phyloP scores from a whole-genome alignment of 2,888 invertebrate genomes.

The Ryuthela nishihirai region DNA sequence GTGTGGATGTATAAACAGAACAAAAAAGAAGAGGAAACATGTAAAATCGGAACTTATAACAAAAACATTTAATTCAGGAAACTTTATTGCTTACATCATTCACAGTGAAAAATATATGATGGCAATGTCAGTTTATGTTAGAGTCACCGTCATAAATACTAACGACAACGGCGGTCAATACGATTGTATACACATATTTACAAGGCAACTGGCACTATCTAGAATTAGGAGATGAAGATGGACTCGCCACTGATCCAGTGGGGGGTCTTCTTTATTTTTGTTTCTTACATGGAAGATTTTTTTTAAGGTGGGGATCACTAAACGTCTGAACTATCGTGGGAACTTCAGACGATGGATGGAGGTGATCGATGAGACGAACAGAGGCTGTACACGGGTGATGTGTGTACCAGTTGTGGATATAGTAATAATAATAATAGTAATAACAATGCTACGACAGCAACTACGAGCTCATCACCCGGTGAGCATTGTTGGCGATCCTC shows the following conservation, averaged over 20 bases:
- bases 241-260: too few relatives aligned
- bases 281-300: too few relatives aligned
- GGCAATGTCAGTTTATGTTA: slow-evolving; percentile 36
- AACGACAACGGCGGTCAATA: slow-evolving; percentile 32
- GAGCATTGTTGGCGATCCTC: neutral
- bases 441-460: neutral
- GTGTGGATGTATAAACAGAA: too few relatives aligned
- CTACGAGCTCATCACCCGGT: neutral
- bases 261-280: too few relatives aligned
- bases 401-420: too few relatives aligned
- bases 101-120: slow-evolving; percentile 41
- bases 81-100: slow-evolving; percentile 41
- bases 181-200: slow-evolving; percentile 36
- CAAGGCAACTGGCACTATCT: slow-evolving; percentile 35
- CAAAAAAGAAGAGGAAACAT: too few relatives aligned
- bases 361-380: too few relatives aligned
- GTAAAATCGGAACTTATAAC: slow-evolving; percentile 23
- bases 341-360: too few relatives aligned
- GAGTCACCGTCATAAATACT: slow-evolving; percentile 37
- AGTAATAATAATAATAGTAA: too few relatives aligned
- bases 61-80: slow-evolving; percentile 39
- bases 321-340: too few relatives aligned
- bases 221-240: slow-evolving; percentile 14
- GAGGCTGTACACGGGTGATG: too few relatives aligned
- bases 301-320: too few relatives aligned